These are phyloP conservation scores for Sitta europaea DNA, from an alignment of 2,113 vertebrate genomes.

Conservation along the genomic window DNA sequence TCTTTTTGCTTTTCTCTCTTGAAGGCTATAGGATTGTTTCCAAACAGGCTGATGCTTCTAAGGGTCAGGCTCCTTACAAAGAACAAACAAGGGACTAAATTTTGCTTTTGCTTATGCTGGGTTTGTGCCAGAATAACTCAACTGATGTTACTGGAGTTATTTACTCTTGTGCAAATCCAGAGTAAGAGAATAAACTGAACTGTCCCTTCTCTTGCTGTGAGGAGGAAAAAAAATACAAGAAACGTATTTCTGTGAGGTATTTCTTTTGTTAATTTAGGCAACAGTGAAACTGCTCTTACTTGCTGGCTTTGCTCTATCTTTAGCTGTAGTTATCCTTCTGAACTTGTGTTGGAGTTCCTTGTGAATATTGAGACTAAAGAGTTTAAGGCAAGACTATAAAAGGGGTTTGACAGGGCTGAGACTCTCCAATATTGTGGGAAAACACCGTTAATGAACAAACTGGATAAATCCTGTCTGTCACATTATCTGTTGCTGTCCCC, in stretches of 20 bases:
- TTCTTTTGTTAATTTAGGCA: neutral
- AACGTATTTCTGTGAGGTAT: neutral
- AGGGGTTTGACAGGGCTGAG: neutral
- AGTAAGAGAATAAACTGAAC: neutral
- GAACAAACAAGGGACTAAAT: conserved; percentile 42
- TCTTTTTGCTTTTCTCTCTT: neutral
- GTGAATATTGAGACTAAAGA: neutral
- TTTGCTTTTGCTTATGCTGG: conserved; percentile 25
- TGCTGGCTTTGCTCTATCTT: neutral
- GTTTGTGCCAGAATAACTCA: conserved; percentile 23
- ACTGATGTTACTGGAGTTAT: neutral
- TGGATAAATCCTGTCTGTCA: neutral
- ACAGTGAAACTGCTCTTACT: neutral
- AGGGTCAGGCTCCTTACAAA: conserved; percentile 22
- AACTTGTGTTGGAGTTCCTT: neutral
- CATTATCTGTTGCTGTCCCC: neutral
- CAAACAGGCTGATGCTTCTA: neutral
- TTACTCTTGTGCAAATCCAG: neutral
- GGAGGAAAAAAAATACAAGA: neutral
- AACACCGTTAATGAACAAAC: neutral
- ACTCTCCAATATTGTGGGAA: neutral
- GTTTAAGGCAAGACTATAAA: neutral
- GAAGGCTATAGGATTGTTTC: neutral
- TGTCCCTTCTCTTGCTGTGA: neutral
- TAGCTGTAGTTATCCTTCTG: neutral